Evolutionary conservation across 1,140 invertebrate species (phyloP).

Genomic region (Hyphantria cunea): DNA sequence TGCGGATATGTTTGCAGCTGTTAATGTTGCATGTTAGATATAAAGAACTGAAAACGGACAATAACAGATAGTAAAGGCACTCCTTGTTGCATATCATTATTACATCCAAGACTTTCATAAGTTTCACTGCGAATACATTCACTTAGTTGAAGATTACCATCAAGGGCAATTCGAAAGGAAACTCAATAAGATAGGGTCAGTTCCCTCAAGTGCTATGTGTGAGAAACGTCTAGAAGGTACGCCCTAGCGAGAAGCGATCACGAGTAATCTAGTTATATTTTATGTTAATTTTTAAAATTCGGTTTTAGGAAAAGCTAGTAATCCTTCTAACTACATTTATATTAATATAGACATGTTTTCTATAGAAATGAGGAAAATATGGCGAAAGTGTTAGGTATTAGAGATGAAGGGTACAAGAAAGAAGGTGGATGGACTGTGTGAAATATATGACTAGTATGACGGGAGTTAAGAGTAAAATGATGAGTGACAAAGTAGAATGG

Average conservation of each 20-base stretch:
- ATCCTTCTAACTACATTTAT: too few species aligned
- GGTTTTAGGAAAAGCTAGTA: too few species aligned
- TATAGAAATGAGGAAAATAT: too few species aligned
- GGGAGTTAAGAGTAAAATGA: too few species aligned
- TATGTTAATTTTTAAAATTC: too few species aligned
- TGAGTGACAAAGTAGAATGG: too few species aligned
- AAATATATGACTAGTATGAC: too few species aligned
- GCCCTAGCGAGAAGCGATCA: conserved; percentile 3
- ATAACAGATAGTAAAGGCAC: conserved; percentile 21
- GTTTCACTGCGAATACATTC: conserved; percentile 56
- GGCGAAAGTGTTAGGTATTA: too few species aligned
- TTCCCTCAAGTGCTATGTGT: conserved; percentile 32
- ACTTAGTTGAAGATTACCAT: conserved; percentile 60
- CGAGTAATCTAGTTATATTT: too few species aligned
- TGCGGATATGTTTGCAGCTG: neutral
- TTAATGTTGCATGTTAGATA: conserved; percentile 12
- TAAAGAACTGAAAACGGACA: conserved; percentile 22
- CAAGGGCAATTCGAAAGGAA: conserved; percentile 59
- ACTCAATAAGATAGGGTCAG: conserved; percentile 53
- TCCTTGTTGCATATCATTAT: conserved; percentile 31
- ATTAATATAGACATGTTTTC: too few species aligned
- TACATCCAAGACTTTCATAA: conserved; percentile 36
- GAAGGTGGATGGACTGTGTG: too few species aligned
- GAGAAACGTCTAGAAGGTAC: neutral
- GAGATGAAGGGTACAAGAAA: too few species aligned